A percentile compares a stretch with the other conserved stretches of the same genome.
Evolutionary conservation across 92 coral and sea anemone species (phyloP).

Genomic region (Chrysogorgia sp.): DNA sequence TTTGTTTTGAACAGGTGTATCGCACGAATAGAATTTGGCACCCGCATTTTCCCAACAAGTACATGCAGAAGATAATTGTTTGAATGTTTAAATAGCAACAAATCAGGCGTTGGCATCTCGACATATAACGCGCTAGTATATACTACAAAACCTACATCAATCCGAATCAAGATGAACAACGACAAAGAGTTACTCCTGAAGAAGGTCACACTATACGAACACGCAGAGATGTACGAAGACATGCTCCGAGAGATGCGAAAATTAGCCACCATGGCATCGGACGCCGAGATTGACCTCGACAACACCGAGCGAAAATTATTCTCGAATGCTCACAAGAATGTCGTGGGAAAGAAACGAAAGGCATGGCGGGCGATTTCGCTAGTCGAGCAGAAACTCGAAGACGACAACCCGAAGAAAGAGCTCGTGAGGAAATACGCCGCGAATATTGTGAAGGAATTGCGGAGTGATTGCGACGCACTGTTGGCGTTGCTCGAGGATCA

Average conservation of each 20-base stretch:
- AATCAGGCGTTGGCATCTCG: background rate
- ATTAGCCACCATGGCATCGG: background rate
- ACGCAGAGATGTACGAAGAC: slow-evolving; percentile 19
- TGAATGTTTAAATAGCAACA: no score
- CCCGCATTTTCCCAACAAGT: no score
- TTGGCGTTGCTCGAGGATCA: slow-evolving; percentile 5
- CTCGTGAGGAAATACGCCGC: background rate
- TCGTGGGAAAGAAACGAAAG: slow-evolving; percentile 19
- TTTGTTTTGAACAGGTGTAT: no score
- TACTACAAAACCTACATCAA: no score
- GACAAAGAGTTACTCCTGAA: background rate
- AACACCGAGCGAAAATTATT: slow-evolving; percentile 17
- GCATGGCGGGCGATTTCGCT: slow-evolving; percentile 12
- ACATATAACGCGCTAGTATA: no score
- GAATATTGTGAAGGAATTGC: background rate
- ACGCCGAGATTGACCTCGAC: background rate
- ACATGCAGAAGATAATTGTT: no score
- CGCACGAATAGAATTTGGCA: no score
- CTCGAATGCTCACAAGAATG: slow-evolving; percentile 32
- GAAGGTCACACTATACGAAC: slow-evolving; percentile 16
- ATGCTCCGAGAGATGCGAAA: slow-evolving; percentile 18
- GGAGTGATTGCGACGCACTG: background rate
- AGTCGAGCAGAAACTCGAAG: background rate
- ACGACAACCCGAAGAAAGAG: slow-evolving; percentile 23
- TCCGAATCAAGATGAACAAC: background rate